Conservation (phyloP, 2,888 invertebrate species). For the Torymus tubicola region DNA sequence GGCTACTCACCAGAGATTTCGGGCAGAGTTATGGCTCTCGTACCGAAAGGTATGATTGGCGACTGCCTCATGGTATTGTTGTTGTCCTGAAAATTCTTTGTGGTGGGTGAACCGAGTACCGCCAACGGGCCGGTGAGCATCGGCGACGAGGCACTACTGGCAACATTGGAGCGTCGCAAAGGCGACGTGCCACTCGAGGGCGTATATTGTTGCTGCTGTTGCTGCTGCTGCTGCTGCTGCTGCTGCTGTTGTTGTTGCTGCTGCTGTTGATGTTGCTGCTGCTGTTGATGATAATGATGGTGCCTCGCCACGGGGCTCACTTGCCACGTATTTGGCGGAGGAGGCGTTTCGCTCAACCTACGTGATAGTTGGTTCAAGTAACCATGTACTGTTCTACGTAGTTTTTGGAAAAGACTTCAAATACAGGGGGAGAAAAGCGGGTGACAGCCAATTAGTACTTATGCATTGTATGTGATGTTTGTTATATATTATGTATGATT, state of each 20-base stretch:
- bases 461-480: too few species aligned
- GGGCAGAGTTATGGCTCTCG: conserved; percentile 83
- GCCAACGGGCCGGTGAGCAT: conserved; percentile 81
- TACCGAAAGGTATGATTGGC: conserved; percentile 82
- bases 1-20: conserved; percentile 77
- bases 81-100: conserved; percentile 80
- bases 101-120: conserved; percentile 83
- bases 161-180: conserved; percentile 80
- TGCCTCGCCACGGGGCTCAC: conserved; percentile 84
- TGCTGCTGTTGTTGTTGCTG: too few species aligned
- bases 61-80: conserved; percentile 79
- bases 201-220: too few species aligned
- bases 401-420: too few species aligned
- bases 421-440: too few species aligned
- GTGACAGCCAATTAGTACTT: too few species aligned
- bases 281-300: too few species aligned
- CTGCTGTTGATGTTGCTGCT: too few species aligned
- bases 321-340: conserved; percentile 89
- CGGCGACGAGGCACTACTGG: conserved; percentile 78
- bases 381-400: too few species aligned
- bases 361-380: too few species aligned
- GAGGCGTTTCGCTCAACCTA: conserved; percentile 82
- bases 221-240: too few species aligned
- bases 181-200: conserved; percentile 81
- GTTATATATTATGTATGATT: too few species aligned